phyloP scores from a whole-genome alignment of 2,113 vertebrate species.

The Oophaga pumilio region DNA sequence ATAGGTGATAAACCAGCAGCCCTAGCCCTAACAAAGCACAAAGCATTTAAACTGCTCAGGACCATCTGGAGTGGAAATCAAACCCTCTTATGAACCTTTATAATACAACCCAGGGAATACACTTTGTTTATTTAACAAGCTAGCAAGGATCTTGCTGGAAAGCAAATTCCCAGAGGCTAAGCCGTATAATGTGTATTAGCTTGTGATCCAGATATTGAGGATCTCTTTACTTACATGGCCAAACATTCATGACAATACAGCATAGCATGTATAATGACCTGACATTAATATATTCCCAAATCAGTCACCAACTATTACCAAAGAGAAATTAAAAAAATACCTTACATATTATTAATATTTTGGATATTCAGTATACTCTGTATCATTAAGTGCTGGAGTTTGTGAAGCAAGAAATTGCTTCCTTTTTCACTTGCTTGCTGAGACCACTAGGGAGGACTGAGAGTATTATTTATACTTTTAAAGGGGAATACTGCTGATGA shows the following conservation, averaged over 20 bases:
- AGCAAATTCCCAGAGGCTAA: background rate
- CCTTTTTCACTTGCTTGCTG: too few relatives aligned
- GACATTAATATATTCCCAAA: background rate
- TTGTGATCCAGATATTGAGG: background rate
- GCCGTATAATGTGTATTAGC: background rate
- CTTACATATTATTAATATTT: background rate
- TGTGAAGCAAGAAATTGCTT: background rate
- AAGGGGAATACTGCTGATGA: too few relatives aligned
- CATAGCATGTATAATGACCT: background rate
- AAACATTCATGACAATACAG: too few relatives aligned
- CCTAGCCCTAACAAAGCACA: background rate
- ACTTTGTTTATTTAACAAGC: constrained; percentile 17
- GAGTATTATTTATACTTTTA: too few relatives aligned
- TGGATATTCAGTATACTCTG: background rate
- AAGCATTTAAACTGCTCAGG: background rate
- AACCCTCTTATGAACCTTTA: constrained; percentile 13
- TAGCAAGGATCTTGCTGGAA: constrained; percentile 18
- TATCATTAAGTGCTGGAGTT: background rate
- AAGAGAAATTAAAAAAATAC: too few relatives aligned
- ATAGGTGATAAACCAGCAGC: constrained; percentile 35
- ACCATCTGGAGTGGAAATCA: constrained; percentile 39
- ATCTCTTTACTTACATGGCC: background rate
- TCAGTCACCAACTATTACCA: background rate
- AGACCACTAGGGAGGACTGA: too few relatives aligned
- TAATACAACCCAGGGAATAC: constrained; percentile 16